Percentiles rank a stretch among this genome's conserved stretches.
Conservation (phyloP, 2,113 vertebrate species). For the Nesoenas mayeri region DNA sequence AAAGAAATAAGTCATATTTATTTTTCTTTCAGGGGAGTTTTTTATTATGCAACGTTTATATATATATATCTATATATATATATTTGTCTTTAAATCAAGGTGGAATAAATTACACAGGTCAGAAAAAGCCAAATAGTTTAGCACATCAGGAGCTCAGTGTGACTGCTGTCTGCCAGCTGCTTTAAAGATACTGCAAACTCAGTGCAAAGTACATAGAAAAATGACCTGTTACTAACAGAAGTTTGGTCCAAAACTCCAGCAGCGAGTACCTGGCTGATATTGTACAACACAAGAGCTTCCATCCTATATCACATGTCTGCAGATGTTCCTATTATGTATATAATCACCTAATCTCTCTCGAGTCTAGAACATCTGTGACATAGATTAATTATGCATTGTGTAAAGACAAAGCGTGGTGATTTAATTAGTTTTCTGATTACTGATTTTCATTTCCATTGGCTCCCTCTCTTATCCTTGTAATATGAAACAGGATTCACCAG, state of each 20-base stretch:
- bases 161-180: background rate
- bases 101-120: background rate
- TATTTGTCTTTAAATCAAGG: background rate
- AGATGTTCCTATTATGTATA: slow-evolving; percentile 53
- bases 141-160: background rate
- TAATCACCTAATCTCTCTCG: slow-evolving; percentile 50
- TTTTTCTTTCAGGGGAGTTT: background rate
- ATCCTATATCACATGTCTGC: slow-evolving; percentile 24
- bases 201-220: background rate
- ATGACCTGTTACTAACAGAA: background rate
- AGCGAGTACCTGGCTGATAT: background rate
- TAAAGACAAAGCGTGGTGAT: slow-evolving; percentile 39
- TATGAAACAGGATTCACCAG: slow-evolving; percentile 5
- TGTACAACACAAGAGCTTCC: background rate
- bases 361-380: slow-evolving; percentile 62
- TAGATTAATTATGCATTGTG: slow-evolving; percentile 60
- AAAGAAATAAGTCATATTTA: background rate
- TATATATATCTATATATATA: too few relatives aligned
- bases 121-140: background rate
- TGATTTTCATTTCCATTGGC: slow-evolving; percentile 43
- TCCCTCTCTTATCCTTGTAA: slow-evolving; percentile 19
- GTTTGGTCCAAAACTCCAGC: background rate
- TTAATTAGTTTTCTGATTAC: slow-evolving; percentile 65
- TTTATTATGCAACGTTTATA: background rate
- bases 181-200: background rate